Evolutionary conservation across 2,888 invertebrate species (phyloP).

Genomic region (Drosophila vallismaia): DNA sequence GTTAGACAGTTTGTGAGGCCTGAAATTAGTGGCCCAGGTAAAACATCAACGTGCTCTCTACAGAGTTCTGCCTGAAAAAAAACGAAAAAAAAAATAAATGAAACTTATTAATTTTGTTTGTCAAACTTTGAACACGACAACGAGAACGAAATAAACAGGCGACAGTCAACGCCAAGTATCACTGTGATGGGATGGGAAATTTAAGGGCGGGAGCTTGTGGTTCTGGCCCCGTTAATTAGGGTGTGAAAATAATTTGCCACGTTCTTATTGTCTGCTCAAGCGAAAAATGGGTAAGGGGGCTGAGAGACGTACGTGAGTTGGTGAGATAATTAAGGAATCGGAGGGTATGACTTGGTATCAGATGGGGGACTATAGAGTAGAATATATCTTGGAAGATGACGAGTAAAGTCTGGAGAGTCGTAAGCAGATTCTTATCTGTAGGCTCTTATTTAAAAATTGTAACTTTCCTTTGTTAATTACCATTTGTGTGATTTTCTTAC

Average conservation of each 20-base stretch:
- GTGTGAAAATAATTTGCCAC: constrained; percentile 63
- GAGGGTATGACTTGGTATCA: background rate
- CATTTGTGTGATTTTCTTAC: constrained; percentile 15
- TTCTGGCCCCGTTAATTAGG: constrained; percentile 52
- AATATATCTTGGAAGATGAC: background rate
- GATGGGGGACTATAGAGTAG: background rate
- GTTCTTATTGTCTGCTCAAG: constrained; percentile 26
- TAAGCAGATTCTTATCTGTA: background rate
- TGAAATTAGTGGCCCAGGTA: constrained; percentile 58
- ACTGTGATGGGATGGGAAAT: constrained; percentile 8
- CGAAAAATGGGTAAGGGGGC: constrained; percentile 21
- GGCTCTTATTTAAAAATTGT: background rate
- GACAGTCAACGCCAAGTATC: constrained; percentile 50
- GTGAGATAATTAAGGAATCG: constrained; percentile 24
- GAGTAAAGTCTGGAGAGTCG: background rate
- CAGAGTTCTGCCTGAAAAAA: constrained; percentile 4
- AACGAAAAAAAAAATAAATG: constrained; percentile 26
- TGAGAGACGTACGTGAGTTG: constrained; percentile 28
- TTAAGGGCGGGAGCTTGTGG: background rate
- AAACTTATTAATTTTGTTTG: constrained; percentile 58
- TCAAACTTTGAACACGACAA: constrained; percentile 34
- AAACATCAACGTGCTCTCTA: constrained; percentile 30
- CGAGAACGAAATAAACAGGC: constrained; percentile 26
- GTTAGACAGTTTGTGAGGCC: constrained; percentile 11
- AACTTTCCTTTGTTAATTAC: constrained; percentile 16